Evolutionary conservation across 2,113 vertebrate species (phyloP), one percentile per base, ranked within the genome.

Genomic region (Alces alces): DNA sequence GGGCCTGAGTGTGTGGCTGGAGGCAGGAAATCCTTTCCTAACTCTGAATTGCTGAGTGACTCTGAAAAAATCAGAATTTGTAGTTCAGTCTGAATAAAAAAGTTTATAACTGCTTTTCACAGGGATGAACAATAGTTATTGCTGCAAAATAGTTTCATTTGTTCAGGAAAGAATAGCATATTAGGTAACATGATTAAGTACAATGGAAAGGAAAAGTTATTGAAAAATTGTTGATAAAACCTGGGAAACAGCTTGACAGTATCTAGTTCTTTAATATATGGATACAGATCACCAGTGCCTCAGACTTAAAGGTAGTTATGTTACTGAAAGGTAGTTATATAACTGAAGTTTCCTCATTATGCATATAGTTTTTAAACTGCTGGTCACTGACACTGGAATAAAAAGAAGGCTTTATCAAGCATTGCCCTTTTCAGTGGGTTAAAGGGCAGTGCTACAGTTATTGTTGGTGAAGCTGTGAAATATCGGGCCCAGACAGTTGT

Each of bases 401-500:
- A 36, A 43, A 80, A 39, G 52, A 14, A 36, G 16, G 25, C 55
- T 84, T 39, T 16, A 0, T 2, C 54, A n/a, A 25, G 58, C 58
- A 1, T n/a, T 27, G 33, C 28, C 66, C 73, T 91, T 60, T 19
- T 9, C 27, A 12, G 12, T 9, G 21, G 52, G 50, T 28, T 64
- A 52, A 93, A 8, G 36, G 45, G 55, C 60, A 21, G 21, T 10
- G 23, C 47, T 14, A 0, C 25, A 8, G 70, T 28, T 61, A 15
- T 0, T 21, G 14, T 1, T 45, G 30, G 28, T 54, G 64, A 7
- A 0, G 9, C 50, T 25, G 1, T 47, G 36, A 11, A 55, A 33
- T 4, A 5, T 28, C 76, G 61, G 60, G 9, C 64, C 21, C 50
- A 15, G 16, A 13, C 12, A 0, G 3, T 5, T 47, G 47, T 61